phyloP scores from a whole-genome alignment of 2,113 vertebrate genomes.

The Mohoua ochrocephala region DNA sequence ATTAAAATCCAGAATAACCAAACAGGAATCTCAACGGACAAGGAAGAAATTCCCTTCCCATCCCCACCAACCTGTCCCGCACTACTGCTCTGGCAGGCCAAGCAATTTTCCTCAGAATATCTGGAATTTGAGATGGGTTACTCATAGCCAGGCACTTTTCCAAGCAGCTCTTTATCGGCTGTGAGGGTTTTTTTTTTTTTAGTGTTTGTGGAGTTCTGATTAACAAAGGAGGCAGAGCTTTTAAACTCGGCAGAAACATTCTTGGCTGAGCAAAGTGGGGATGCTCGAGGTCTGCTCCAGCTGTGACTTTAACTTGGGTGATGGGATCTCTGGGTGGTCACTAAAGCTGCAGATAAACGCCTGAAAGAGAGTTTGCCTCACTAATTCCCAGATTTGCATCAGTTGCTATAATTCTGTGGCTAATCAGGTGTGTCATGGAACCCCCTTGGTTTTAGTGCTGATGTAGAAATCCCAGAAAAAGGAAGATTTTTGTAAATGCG shows the following conservation, averaged over 20 bases:
- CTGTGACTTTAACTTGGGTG: rapidly evolving
- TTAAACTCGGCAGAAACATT: background rate
- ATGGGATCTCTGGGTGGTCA: background rate
- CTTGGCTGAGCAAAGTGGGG: background rate
- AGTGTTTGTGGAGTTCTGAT: background rate
- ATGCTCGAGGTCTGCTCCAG: background rate
- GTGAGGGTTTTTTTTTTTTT: background rate
- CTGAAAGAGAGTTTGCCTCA: background rate
- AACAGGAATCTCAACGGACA: background rate
- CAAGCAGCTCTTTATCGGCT: background rate
- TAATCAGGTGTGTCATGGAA: background rate
- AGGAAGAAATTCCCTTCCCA: background rate
- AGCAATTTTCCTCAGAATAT: background rate
- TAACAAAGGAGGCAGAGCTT: background rate
- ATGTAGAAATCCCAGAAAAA: background rate
- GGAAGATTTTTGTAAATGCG: rapidly evolving
- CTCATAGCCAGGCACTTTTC: slow-evolving; percentile 14
- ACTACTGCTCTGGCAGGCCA: background rate
- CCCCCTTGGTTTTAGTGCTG: background rate
- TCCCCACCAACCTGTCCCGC: background rate
- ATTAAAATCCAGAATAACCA: background rate
- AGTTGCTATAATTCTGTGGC: background rate
- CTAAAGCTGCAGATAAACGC: background rate
- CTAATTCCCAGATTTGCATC: background rate
- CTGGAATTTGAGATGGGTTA: background rate